These are phyloP conservation scores for Mesoclemmys tuberculata DNA, from an alignment of 2,113 vertebrate species.

Conservation along the genomic window DNA sequence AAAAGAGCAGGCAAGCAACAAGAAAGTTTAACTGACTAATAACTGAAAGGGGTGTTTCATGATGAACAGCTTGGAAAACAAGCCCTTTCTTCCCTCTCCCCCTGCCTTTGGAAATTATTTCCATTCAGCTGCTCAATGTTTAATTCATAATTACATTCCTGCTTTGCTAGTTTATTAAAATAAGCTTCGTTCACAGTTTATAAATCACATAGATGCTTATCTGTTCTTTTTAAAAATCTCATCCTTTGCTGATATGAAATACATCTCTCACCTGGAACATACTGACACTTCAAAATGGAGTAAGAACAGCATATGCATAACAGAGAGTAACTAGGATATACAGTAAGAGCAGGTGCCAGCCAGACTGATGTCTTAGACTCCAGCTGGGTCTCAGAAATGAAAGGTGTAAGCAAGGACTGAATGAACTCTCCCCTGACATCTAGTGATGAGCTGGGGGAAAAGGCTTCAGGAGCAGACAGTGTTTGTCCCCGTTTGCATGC, in stretches of 20 bases:
- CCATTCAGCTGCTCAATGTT: accelerated
- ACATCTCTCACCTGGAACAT: not conserved
- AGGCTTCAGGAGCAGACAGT: no score
- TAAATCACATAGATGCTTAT: not conserved
- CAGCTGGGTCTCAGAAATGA: no score
- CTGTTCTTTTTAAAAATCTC: not conserved
- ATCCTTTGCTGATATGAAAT: not conserved
- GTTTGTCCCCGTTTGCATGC: no score
- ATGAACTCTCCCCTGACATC: no score
- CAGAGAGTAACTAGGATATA: not conserved
- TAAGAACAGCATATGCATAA: not conserved
- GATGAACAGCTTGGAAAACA: slow-evolving; percentile 68
- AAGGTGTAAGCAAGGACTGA: no score
- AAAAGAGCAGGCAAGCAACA: slow-evolving; percentile 37
- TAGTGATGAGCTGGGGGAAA: no score
- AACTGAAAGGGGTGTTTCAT: slow-evolving; percentile 37
- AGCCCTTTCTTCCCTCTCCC: slow-evolving; percentile 54
- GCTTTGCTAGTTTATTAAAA: not conserved
- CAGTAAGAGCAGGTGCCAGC: no score
- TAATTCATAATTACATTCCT: not conserved
- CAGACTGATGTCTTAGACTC: no score
- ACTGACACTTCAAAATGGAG: not conserved
- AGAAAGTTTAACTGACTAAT: slow-evolving; percentile 38
- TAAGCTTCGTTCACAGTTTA: not conserved
- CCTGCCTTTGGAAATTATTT: not conserved